Percentiles rank a stretch among this genome's conserved stretches.
These are phyloP conservation scores for Necrosyrtes monachus DNA, from an alignment of 2,797 vertebrate species.

Conservation along the genomic window DNA sequence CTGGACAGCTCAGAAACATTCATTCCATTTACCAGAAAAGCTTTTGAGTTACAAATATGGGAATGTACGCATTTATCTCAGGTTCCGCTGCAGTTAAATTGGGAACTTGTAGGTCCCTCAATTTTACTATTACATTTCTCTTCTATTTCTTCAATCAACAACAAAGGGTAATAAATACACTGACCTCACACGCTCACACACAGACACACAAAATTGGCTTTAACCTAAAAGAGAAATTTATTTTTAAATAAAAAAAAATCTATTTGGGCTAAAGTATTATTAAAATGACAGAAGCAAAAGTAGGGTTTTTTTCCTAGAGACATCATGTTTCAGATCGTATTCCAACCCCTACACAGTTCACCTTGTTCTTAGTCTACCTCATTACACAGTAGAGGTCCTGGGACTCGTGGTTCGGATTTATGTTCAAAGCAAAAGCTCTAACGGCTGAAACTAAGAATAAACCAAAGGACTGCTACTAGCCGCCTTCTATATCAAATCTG, in stretches of 20 bases:
- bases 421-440: not conserved
- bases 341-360: not conserved
- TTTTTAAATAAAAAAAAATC: not conserved
- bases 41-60: not conserved
- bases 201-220: not conserved
- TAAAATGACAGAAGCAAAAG: not conserved
- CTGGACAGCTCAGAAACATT: not conserved
- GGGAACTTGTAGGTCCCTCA: not conserved
- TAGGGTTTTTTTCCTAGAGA: rapidly evolving
- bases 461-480: not conserved
- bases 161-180: not conserved
- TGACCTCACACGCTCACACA: not conserved
- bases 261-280: not conserved
- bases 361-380: not conserved
- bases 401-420: not conserved
- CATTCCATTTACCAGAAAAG: not conserved
- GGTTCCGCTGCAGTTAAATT: not conserved
- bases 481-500: not conserved
- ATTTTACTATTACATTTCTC: not conserved
- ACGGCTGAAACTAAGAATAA: not conserved
- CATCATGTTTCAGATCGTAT: not conserved
- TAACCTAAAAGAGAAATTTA: rapidly evolving
- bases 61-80: not conserved
- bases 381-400: not conserved
- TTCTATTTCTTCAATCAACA: not conserved